A percentile compares a stretch with the other conserved stretches of the same genome.
Evolutionary conservation across 2,888 invertebrate species (phyloP).

Genomic region (Microctonus aethiopoides): DNA sequence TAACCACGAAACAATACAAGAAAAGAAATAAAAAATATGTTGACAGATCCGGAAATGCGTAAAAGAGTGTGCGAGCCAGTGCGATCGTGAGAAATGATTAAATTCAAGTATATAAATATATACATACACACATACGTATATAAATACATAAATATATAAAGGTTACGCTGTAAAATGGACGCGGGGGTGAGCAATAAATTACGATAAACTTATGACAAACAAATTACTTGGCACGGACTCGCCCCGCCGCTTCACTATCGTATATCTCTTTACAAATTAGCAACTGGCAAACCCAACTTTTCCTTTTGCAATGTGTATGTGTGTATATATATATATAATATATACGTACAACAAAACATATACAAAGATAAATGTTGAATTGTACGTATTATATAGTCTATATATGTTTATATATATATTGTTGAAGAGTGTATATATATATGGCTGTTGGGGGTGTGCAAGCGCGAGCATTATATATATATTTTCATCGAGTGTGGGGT

Average conservation of each 20-base stretch:
- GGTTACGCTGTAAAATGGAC: slow-evolving; percentile 20
- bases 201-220: slow-evolving; percentile 61
- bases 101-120: not conserved
- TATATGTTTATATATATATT: slow-evolving; percentile 13
- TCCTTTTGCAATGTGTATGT: slow-evolving; percentile 35
- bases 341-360: too few species aligned
- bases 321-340: too few species aligned
- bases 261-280: slow-evolving; percentile 62
- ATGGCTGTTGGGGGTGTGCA: slow-evolving; percentile 19
- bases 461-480: slow-evolving; percentile 4
- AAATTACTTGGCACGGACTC: slow-evolving; percentile 55
- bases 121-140: too few species aligned
- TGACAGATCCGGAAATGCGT: not conserved
- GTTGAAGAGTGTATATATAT: not conserved
- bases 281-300: slow-evolving; percentile 52
- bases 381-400: too few species aligned
- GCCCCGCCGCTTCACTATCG: slow-evolving; percentile 52
- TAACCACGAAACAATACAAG: too few species aligned
- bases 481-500: slow-evolving; percentile 44
- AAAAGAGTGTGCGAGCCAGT: not conserved
- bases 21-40: not conserved
- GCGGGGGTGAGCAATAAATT: slow-evolving; percentile 49
- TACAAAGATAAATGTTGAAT: slow-evolving; percentile 13
- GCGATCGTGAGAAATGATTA: slow-evolving; percentile 15
- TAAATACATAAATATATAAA: too few species aligned